Base-by-base conservation (phyloP, 2,888 invertebrate genomes). In the Andrena praecox region DNA sequence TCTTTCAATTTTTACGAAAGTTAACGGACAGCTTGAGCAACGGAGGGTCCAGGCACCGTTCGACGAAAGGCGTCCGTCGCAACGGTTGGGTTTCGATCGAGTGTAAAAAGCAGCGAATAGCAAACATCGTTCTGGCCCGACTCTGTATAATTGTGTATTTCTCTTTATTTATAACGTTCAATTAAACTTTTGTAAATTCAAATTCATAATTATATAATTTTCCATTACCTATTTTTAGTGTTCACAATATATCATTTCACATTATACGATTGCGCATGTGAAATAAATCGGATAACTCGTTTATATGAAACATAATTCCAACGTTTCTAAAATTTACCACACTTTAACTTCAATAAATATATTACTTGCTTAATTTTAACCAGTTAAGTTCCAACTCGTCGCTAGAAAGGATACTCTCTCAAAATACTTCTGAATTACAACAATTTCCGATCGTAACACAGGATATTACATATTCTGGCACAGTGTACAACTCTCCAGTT, bases 331-430 rank as follows among this genome's bases (percentile, higher is more conserved):
- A 87, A 87, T 87, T 87, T 86, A 84, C 78, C 87, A 87, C 87
- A 88, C 88, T 87, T 87, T 87, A 87, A 87, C 87, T 82, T 86
- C 88, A 81, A 87, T 87, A 87, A 88, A 87, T 88, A 88, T 87
- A 75, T 88, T 86, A 86, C 85, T 85, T 87, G 82, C 86, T 87
- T 86, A 86, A 83, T 79, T 84, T 79, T 84, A 84, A 84, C 84
- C 84, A 74, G 84, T 79, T 83, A 83, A 84, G 84, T 83, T 84
- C 75, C 84, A 78, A 75, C 84, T 75, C 84, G 63, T 83, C 84
- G 84, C 84, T 83, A 83, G 84, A 84, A 83, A 83, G 84, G 74
- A 84, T 84, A 77, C 74, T 84, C 75, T 84, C 79, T 79, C 84
- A 84, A 84, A 83, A 84, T 83, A 83, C 79, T 83, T 84, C 63